Evolutionary conservation across 2,113 vertebrate species (phyloP), one percentile per base, ranked within the genome.

Genomic region (Daboia siamensis): DNA sequence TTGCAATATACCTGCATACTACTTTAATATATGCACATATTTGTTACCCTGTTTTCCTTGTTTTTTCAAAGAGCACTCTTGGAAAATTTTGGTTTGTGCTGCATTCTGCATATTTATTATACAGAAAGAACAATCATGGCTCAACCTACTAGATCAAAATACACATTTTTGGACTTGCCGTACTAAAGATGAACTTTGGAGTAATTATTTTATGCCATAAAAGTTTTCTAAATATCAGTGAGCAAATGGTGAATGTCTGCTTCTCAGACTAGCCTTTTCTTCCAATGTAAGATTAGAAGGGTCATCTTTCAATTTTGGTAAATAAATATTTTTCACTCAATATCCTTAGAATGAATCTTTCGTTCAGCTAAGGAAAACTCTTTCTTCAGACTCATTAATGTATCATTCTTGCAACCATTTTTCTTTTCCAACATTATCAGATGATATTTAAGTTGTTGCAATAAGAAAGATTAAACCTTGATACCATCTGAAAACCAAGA

Each of bases 391-490:
- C 51, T 91, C 84, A 97, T 93, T 94, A 95, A 92, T 92, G 93
- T 95, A 94, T 93, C 54, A 93, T 91, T 91, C 93, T 91, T 93
- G 94, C 91, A 95, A 90, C 85, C 92, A 56, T 92, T 21, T 51
- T 95, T 94, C 88, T 92, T 51, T 88, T 46, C 91, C 90, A 0
- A 95, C 93, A 94, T 95, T 54, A 95, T 87, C 89, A 96, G 91
- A 85, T 91, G 94, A 93, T 88, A 93, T 95, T 93, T 95, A 93
- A 94, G 56, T 91, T 94, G 84, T 51, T 51, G 5, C 93, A 85
- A 90, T 93, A 90, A 91, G 91, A 95, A 93, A 94, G 94, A 97
- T 95, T 97, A 95, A 96, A 95, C 90, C 90, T 94, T 94, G 8
- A 89, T 88, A 94, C 91, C 92, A 94, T 94, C 92, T 95, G 95